These are phyloP conservation scores for Harlomillsia oculata DNA, from an alignment of 1,140 invertebrate genomes.

Conservation along the genomic window DNA sequence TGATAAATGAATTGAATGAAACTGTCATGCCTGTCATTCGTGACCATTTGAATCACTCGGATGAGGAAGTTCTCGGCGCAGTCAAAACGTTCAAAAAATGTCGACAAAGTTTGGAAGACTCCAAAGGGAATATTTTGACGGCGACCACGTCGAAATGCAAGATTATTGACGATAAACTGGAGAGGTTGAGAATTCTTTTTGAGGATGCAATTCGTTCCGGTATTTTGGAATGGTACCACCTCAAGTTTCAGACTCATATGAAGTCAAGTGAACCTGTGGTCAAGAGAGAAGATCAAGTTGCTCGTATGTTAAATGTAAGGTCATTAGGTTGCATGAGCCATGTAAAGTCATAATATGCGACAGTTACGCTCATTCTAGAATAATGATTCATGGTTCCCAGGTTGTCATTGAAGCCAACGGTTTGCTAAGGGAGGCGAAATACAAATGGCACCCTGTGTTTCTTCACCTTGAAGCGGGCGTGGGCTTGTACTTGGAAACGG, in stretches of 20 bases:
- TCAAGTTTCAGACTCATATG: not conserved
- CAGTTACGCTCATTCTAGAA: no score
- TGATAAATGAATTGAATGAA: not conserved
- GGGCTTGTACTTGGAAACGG: slow-evolving; percentile 23
- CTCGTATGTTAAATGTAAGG: no score
- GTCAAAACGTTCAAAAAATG: slow-evolving; percentile 23
- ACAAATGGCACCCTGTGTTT: slow-evolving; percentile 26
- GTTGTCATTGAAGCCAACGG: slow-evolving; percentile 23
- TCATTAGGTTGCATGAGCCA: no score
- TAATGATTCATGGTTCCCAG: not conserved
- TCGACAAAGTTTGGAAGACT: slow-evolving; percentile 18
- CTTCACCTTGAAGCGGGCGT: slow-evolving; percentile 18
- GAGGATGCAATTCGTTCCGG: slow-evolving; percentile 16
- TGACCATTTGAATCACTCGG: slow-evolving; percentile 27
- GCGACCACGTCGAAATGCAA: not conserved
- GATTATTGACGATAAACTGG: no score
- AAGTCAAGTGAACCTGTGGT: not conserved
- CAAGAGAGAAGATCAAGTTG: no score
- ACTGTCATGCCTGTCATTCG: slow-evolving; percentile 16
- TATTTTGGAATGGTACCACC: slow-evolving; percentile 30
- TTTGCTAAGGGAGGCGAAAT: slow-evolving; percentile 1
- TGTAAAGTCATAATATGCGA: no score
- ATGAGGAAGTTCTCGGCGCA: slow-evolving; percentile 20
- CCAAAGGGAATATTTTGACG: not conserved
- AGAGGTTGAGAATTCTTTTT: no score